These are phyloP conservation scores for Cosmia trapezina DNA, from an alignment of 2,888 invertebrate genomes.

Conservation along the genomic window DNA sequence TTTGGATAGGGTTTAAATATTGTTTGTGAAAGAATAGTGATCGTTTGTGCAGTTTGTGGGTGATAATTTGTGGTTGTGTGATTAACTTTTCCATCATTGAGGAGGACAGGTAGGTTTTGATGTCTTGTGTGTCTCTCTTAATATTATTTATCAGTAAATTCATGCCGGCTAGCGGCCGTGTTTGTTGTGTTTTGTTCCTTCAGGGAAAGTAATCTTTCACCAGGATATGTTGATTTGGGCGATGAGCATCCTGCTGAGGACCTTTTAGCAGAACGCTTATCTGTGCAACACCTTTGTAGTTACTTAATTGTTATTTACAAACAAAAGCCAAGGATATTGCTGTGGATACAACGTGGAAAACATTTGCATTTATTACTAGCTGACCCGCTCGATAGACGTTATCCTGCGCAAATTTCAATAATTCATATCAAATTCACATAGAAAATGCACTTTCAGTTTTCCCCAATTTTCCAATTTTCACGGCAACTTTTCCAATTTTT, in stretches of 20 bases:
- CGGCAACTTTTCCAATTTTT: no score
- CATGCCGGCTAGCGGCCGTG: neutral
- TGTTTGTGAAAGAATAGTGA: conserved; percentile 12
- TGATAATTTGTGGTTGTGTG: conserved; percentile 24
- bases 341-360: neutral
- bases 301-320: conserved; percentile 6
- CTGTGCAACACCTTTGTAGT: neutral
- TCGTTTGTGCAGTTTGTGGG: conserved; percentile 10
- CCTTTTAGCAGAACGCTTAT: neutral
- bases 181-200: neutral
- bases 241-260: neutral
- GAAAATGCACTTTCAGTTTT: no score
- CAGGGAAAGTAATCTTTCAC: neutral
- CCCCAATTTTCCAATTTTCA: no score
- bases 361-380: neutral
- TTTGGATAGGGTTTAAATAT: conserved; percentile 24
- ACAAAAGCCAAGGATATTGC: neutral
- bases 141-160: neutral
- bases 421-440: no score
- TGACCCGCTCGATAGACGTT: no score
- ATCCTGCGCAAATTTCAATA: no score
- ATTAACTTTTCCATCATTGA: conserved; percentile 29
- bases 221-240: neutral
- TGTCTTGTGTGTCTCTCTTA: neutral
- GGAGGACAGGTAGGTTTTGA: conserved; percentile 28